Evolutionary conservation across 2,888 invertebrate species (phyloP).

Genomic region (Heliconius ethilla): DNA sequence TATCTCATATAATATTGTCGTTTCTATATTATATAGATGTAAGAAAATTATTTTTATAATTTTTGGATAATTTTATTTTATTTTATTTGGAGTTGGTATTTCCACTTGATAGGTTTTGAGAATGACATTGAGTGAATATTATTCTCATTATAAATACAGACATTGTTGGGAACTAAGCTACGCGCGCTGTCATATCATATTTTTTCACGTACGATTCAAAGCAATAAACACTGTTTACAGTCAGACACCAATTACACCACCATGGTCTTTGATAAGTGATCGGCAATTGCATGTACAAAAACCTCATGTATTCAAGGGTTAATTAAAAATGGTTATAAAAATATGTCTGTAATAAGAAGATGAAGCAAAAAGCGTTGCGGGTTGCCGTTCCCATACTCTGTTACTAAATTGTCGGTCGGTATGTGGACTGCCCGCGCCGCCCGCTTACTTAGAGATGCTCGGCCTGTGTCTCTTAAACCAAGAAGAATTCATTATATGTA

Average conservation of each 20-base stretch:
- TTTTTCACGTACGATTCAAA: not conserved
- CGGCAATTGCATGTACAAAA: conserved; percentile 2
- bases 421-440: conserved; percentile 9
- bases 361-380: conserved; percentile 11
- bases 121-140: not conserved
- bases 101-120: too few relatives aligned
- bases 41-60: not conserved
- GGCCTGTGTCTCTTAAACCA: not conserved
- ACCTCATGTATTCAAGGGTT: not conserved
- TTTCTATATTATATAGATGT: not conserved
- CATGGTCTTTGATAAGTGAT: not conserved
- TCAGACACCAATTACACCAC: not conserved
- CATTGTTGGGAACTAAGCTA: not conserved
- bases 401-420: conserved; percentile 14
- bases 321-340: conserved; percentile 35
- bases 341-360: conserved; percentile 30
- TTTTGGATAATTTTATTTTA: too few relatives aligned
- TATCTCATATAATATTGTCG: not conserved
- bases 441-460: conserved; percentile 9
- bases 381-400: not conserved
- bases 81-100: too few relatives aligned
- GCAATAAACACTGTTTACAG: not conserved
- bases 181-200: not conserved
- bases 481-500: too few relatives aligned
- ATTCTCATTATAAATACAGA: not conserved